Conservation (phyloP, 2,113 vertebrate species). For the Bucco capensis region DNA sequence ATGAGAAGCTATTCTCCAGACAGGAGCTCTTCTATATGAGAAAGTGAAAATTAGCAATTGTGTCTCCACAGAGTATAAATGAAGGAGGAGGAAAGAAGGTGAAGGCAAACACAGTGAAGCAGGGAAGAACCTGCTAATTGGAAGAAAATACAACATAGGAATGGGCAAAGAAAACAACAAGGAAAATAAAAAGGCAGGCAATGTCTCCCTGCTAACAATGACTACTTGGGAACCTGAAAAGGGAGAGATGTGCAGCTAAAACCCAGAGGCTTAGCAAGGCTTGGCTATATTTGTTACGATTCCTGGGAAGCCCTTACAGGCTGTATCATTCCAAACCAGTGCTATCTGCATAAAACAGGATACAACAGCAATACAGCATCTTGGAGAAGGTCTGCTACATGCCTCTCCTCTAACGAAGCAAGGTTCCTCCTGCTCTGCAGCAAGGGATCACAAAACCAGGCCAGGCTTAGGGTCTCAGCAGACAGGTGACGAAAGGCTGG, state of each 20-base stretch:
- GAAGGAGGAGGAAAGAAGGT: not conserved
- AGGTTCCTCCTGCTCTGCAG: not conserved
- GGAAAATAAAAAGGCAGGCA: not conserved
- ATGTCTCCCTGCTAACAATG: not conserved
- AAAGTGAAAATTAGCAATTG: slow-evolving; percentile 37
- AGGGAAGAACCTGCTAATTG: not conserved
- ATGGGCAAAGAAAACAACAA: slow-evolving; percentile 12
- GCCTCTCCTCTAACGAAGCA: not conserved
- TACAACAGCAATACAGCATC: slow-evolving; percentile 2
- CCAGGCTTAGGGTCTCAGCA: accelerated
- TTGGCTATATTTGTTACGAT: slow-evolving; percentile 28
- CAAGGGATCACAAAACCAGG: not conserved
- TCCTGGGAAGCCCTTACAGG: slow-evolving; percentile 52
- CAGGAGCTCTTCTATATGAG: slow-evolving; percentile 10
- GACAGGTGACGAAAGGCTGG: slow-evolving; percentile 10
- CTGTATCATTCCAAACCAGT: not conserved
- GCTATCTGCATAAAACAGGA: not conserved
- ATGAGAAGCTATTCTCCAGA: slow-evolving; percentile 25
- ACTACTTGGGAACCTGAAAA: not conserved
- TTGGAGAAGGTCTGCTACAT: slow-evolving; percentile 7
- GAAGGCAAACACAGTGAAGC: not conserved
- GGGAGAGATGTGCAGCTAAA: slow-evolving; percentile 13
- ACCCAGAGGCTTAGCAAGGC: slow-evolving; percentile 50
- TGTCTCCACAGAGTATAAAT: not conserved
- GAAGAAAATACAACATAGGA: not conserved